Evolutionary conservation across 1,140 invertebrate genomes (phyloP).

Genomic region (Megalonaias nervosa): DNA sequence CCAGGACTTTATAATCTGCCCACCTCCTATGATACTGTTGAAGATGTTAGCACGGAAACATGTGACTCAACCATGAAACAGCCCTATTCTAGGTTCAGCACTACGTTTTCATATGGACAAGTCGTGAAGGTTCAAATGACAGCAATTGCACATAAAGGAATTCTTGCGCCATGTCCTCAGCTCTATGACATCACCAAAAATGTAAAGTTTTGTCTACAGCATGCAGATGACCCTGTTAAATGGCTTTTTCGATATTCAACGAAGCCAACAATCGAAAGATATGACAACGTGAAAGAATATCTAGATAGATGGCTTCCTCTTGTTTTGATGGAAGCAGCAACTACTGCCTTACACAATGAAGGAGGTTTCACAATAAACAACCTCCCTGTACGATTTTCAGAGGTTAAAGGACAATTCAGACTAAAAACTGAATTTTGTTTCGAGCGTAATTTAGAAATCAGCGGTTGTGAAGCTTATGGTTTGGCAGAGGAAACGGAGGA

Average conservation of each 20-base stretch:
- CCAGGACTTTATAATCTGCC: slow-evolving; percentile 2
- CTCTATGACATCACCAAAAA: slow-evolving; percentile 42
- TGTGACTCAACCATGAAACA: slow-evolving; percentile 9
- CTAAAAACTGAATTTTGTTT: slow-evolving; percentile 25
- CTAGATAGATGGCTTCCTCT: slow-evolving; percentile 40
- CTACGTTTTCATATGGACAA: slow-evolving; percentile 39
- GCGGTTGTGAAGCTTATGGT: slow-evolving; percentile 35
- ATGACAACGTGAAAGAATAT: slow-evolving; percentile 28
- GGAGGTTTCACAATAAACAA: slow-evolving; percentile 37
- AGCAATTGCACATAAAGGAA: slow-evolving; percentile 31
- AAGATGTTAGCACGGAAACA: slow-evolving; percentile 33
- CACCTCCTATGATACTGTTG: slow-evolving; percentile 4
- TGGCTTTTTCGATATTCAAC: slow-evolving; percentile 29
- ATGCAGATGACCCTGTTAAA: slow-evolving; percentile 43
- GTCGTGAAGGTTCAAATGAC: slow-evolving; percentile 43
- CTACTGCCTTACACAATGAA: slow-evolving; percentile 19
- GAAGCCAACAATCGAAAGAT: slow-evolving; percentile 14
- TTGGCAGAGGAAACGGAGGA: slow-evolving; percentile 21
- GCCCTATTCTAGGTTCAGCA: slow-evolving; percentile 34
- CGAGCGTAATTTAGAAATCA: slow-evolving; percentile 28
- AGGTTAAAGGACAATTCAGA: slow-evolving; percentile 24
- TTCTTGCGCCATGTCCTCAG: slow-evolving; percentile 35
- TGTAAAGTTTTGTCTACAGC: slow-evolving; percentile 43
- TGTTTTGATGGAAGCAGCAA: slow-evolving; percentile 50
- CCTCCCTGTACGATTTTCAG: slow-evolving; percentile 14